Percentiles rank a stretch among this genome's conserved stretches.
Conservation (phyloP, 2,888 invertebrate genomes). For the Disparrhopalites patrizii region DNA sequence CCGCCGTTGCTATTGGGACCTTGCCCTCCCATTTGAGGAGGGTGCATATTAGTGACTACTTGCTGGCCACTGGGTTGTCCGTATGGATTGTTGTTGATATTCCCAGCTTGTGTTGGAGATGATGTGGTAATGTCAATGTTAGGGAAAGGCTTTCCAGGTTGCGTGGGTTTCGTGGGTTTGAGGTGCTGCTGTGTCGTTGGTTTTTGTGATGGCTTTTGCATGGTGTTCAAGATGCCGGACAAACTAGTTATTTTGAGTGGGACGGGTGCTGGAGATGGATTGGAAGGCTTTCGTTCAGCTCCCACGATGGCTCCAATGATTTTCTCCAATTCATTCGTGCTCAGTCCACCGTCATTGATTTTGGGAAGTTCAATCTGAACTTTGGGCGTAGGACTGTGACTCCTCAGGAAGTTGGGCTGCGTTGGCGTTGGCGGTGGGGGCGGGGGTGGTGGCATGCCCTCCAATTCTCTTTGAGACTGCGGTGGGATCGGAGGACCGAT, state of each 20-base stretch:
- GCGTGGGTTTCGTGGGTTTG: too few species aligned
- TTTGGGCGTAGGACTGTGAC: too few species aligned
- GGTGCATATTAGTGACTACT: neutral
- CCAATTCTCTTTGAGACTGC: slow-evolving; percentile 10
- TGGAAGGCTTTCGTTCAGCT: neutral
- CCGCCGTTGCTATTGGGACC: too few species aligned
- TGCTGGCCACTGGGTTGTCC: too few species aligned
- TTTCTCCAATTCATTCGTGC: slow-evolving; percentile 35
- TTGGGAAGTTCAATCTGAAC: slow-evolving; percentile 28
- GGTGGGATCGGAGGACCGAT: slow-evolving; percentile 7
- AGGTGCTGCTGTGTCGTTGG: slow-evolving; percentile 12
- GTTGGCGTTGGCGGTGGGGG: neutral
- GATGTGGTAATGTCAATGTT: slow-evolving; percentile 24
- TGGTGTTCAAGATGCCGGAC: slow-evolving; percentile 28
- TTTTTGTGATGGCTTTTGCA: slow-evolving; percentile 13
- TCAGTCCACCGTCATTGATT: slow-evolving; percentile 28
- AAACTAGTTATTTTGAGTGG: too few species aligned
- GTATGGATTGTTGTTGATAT: neutral
- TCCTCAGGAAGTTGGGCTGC: neutral
- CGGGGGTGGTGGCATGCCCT: neutral
- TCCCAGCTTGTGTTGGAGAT: neutral
- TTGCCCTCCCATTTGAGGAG: neutral
- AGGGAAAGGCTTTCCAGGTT: too few species aligned
- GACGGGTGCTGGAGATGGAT: too few species aligned
- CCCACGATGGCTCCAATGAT: slow-evolving; percentile 44